Conservation (phyloP, 2,113 vertebrate species). For the Circaetus gallicus region DNA sequence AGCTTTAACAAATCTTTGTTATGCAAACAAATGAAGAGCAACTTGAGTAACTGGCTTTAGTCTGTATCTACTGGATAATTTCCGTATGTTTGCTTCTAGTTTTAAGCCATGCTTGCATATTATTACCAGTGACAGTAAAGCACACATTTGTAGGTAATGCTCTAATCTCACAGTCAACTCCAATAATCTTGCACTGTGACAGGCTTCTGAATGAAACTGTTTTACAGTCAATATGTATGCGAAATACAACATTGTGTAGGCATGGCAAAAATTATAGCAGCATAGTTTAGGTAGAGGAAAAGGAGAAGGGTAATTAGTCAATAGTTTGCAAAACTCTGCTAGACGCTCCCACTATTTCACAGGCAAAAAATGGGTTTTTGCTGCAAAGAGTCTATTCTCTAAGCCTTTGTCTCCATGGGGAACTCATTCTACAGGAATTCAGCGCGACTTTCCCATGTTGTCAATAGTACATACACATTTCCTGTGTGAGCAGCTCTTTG, state of each 20-base stretch:
- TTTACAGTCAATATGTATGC: conserved; percentile 10
- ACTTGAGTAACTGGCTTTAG: conserved; percentile 62
- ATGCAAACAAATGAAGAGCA: conserved; percentile 76
- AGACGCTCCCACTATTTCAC: neutral
- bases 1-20: conserved; percentile 62
- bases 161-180: conserved; percentile 79
- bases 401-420: neutral
- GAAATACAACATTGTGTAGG: conserved; percentile 58
- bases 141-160: conserved; percentile 83
- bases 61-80: conserved; percentile 58
- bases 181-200: conserved; percentile 78
- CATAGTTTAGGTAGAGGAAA: neutral
- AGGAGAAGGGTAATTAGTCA: neutral
- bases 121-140: conserved; percentile 86
- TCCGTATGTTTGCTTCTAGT: conserved; percentile 74
- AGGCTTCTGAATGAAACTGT: conserved; percentile 79
- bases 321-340: neutral
- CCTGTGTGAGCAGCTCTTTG: neutral
- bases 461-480: neutral
- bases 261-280: neutral
- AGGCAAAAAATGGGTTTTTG: neutral
- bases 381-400: neutral
- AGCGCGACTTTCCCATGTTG: neutral
- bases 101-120: conserved; percentile 84
- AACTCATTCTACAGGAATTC: neutral